phyloP scores from a whole-genome alignment of 2,113 vertebrate species.

The Eulemur macaco region DNA sequence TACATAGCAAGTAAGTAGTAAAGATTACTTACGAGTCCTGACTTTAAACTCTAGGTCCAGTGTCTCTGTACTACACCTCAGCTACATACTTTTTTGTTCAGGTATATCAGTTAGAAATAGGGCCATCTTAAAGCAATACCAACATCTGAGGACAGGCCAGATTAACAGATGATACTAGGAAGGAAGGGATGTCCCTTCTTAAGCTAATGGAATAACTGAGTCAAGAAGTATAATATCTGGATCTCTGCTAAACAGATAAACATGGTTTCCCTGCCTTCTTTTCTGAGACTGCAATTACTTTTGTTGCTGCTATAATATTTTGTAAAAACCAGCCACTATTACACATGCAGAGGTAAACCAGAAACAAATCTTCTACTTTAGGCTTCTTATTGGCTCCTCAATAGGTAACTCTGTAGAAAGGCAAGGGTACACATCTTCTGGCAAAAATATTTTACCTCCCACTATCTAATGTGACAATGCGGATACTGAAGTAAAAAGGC shows the following conservation, averaged over 20 bases:
- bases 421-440: not conserved
- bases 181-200: not conserved
- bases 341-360: not conserved
- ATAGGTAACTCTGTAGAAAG: not conserved
- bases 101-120: not conserved
- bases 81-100: not conserved
- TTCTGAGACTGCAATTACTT: not conserved
- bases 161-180: not conserved
- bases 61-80: not conserved
- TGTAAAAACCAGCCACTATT: conserved; percentile 12
- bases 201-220: not conserved
- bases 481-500: not conserved
- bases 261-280: not conserved
- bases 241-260: not conserved
- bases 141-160: not conserved
- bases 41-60: not conserved
- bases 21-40: not conserved
- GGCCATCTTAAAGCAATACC: not conserved
- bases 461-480: not conserved
- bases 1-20: not conserved
- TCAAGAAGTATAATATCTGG: not conserved
- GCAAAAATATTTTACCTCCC: conserved; percentile 11
- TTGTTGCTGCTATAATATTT: not conserved
- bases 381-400: not conserved
- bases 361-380: not conserved